phyloP scores from a whole-genome alignment of 1,140 invertebrate species.

The Ephestia elutella region DNA sequence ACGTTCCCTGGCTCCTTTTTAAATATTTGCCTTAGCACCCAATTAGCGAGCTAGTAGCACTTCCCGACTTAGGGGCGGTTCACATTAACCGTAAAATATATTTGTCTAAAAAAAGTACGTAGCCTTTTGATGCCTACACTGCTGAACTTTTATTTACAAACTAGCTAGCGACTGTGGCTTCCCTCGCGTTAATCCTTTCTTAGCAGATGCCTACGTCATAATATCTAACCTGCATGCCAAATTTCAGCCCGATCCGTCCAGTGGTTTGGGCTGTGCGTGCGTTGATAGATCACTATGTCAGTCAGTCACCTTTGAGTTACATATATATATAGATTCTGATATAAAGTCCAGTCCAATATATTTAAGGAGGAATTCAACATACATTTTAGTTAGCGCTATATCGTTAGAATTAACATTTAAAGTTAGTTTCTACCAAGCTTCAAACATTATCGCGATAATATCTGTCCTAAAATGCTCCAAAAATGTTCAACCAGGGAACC shows the following conservation, averaged over 20 bases:
- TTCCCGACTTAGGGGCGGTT: slow-evolving; percentile 21
- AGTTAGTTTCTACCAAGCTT: not conserved
- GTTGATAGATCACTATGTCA: too few relatives aligned
- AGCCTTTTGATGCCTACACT: too few relatives aligned
- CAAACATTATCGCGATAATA: not conserved
- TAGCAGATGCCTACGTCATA: too few relatives aligned
- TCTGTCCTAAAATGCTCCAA: not conserved
- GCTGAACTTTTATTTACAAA: too few relatives aligned
- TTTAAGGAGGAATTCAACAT: not conserved
- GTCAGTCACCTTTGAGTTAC: too few relatives aligned
- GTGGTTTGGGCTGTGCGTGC: too few relatives aligned
- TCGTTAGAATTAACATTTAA: not conserved
- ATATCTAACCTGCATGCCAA: too few relatives aligned
- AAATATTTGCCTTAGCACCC: slow-evolving; percentile 65
- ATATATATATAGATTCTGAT: too few relatives aligned
- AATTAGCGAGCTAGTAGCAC: slow-evolving; percentile 52
- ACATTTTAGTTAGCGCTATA: not conserved
- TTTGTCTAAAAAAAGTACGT: not conserved
- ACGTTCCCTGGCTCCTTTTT: slow-evolving; percentile 52
- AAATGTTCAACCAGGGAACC: not conserved
- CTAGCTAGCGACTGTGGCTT: too few relatives aligned
- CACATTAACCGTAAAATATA: slow-evolving; percentile 11
- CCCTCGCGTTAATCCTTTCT: too few relatives aligned
- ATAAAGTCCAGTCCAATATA: too few relatives aligned
- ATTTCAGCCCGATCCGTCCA: too few relatives aligned